A percentile compares a stretch with the other conserved stretches of the same genome.
Conservation (phyloP, 2,113 vertebrate species). For the Butastur rufipennis region DNA sequence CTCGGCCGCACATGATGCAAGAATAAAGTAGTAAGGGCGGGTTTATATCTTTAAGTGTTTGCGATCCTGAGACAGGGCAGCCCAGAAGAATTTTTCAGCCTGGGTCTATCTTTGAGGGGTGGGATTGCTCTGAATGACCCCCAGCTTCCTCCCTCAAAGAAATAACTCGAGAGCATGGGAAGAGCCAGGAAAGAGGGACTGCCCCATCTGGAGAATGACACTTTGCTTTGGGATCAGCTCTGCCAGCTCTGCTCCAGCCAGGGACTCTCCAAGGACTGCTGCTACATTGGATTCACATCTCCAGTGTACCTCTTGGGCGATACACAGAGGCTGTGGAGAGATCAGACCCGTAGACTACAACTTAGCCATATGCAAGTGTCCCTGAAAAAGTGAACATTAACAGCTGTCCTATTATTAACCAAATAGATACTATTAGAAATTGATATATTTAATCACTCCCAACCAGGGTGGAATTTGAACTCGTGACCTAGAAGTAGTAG, state of each 20-base stretch:
- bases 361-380: not conserved
- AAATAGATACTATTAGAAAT: slow-evolving; percentile 45
- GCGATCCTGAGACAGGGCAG: not conserved
- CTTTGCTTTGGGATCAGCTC: not conserved
- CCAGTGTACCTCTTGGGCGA: not conserved
- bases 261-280: not conserved
- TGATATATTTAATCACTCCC: slow-evolving; percentile 39
- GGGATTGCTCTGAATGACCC: not conserved
- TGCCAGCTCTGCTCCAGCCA: not conserved
- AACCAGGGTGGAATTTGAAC: slow-evolving; percentile 46
- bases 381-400: not conserved
- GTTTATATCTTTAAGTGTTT: not conserved
- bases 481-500: slow-evolving; percentile 43
- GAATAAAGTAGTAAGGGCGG: not conserved
- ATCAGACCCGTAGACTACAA: not conserved
- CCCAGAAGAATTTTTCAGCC: not conserved
- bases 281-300: not conserved
- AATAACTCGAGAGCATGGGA: not conserved
- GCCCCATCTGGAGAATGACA: not conserved
- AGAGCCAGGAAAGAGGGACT: not conserved
- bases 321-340: not conserved
- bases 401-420: not conserved
- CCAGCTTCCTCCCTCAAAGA: not conserved
- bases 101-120: not conserved
- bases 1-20: slow-evolving; percentile 22